These are phyloP conservation scores for Tribolium freemani DNA, from an alignment of 2,888 invertebrate genomes.

Conservation along the genomic window DNA sequence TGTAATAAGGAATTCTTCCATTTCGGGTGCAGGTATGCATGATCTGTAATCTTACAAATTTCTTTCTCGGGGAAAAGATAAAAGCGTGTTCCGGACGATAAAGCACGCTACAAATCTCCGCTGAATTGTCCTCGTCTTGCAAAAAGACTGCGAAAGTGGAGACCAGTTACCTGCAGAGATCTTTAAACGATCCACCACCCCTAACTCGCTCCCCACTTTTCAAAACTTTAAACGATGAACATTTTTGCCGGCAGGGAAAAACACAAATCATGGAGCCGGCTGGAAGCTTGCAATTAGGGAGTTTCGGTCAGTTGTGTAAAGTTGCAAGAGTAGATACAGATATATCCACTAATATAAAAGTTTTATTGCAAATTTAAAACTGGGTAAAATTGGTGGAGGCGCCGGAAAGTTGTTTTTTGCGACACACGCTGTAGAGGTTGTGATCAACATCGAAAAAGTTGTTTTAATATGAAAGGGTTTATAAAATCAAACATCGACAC, in stretches of 20 bases:
- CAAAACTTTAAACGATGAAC: constrained; percentile 31
- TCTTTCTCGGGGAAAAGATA: constrained; percentile 61
- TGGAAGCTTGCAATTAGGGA: not conserved
- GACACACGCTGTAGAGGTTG: too few species aligned
- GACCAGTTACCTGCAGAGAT: constrained; percentile 39
- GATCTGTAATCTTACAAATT: constrained; percentile 66
- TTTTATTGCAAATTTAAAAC: constrained; percentile 26
- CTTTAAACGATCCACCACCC: constrained; percentile 9
- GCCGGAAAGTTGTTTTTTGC: constrained; percentile 25
- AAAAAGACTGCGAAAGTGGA: constrained; percentile 36
- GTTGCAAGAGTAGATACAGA: constrained; percentile 8
- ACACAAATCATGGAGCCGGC: constrained; percentile 11
- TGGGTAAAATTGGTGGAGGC: constrained; percentile 23
- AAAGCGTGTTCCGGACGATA: constrained; percentile 65
- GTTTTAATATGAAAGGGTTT: not conserved
- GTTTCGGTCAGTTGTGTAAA: constrained; percentile 9
- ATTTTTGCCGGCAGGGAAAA: constrained; percentile 22
- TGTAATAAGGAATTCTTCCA: constrained; percentile 62
- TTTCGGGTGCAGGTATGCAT: constrained; percentile 60
- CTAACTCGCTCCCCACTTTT: not conserved
- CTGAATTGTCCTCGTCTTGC: constrained; percentile 56
- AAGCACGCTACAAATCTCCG: constrained; percentile 65
- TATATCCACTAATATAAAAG: constrained; percentile 27
- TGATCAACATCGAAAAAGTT: too few species aligned
- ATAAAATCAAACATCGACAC: not conserved